These are phyloP conservation scores for Pseudococcus longispinus DNA, from an alignment of 2,888 invertebrate species.

Conservation along the genomic window DNA sequence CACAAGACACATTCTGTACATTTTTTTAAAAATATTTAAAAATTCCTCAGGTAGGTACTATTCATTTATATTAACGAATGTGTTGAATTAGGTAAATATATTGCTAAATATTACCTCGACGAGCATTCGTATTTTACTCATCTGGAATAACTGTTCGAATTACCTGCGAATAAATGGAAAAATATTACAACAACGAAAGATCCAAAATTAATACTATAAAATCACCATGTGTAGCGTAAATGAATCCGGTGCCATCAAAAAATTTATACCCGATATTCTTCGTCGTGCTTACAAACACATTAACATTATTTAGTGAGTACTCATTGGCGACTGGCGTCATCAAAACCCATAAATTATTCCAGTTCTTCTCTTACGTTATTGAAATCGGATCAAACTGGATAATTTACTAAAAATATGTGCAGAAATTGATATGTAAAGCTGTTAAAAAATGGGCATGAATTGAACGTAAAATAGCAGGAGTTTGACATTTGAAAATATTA, in stretches of 20 bases:
- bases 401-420: not conserved
- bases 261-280: not conserved
- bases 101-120: not conserved
- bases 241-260: not conserved
- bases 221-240: not conserved
- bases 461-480: not conserved
- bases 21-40: not conserved
- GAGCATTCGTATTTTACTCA: not conserved
- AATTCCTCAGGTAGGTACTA: not conserved
- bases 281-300: not conserved
- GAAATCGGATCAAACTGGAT: constrained; percentile 16
- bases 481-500: not conserved
- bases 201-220: not conserved
- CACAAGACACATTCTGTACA: no score
- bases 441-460: not conserved
- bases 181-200: not conserved
- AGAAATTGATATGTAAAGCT: not conserved
- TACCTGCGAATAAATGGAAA: not conserved
- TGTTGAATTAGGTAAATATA: not conserved
- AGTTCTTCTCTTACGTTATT: not conserved
- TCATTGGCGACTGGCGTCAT: not conserved
- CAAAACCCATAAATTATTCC: not conserved
- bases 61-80: not conserved
- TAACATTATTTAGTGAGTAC: not conserved
- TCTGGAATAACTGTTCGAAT: not conserved